Conservation (phyloP, 2,113 vertebrate genomes). For the Thermophis baileyi region DNA sequence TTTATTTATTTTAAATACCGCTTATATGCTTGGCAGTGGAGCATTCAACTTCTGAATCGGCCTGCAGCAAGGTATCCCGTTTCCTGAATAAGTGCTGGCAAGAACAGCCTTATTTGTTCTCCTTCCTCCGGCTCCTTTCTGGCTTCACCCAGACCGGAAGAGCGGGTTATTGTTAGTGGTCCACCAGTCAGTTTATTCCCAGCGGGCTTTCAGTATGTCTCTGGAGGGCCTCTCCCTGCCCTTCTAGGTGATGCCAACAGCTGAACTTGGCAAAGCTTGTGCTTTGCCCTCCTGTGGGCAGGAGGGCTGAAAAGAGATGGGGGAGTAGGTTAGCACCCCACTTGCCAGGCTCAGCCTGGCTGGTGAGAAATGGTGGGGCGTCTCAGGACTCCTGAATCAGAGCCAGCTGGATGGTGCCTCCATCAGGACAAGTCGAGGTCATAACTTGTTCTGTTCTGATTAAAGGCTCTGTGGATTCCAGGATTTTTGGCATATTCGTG, state of each 20-base stretch:
- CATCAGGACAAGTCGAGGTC: not conserved
- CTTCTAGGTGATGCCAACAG: not conserved
- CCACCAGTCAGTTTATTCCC: not conserved
- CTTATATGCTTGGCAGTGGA: not conserved
- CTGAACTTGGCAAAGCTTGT: not conserved
- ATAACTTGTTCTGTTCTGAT: not conserved
- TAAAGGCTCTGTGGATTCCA: not conserved
- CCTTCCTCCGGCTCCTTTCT: not conserved
- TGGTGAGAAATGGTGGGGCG: not conserved
- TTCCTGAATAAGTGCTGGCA: not conserved
- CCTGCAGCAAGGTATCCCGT: not conserved
- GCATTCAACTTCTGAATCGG: not conserved
- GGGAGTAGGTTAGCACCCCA: not conserved
- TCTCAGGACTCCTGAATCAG: not conserved
- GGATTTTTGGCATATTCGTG: not conserved
- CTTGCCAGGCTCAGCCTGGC: not conserved
- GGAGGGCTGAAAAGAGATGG: not conserved
- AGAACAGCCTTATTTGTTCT: no score
- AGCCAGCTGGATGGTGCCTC: not conserved
- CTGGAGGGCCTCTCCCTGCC: not conserved
- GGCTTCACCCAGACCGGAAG: not conserved
- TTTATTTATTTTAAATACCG: not conserved
- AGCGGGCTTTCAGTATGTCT: not conserved
- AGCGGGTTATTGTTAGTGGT: not conserved
- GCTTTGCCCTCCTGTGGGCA: not conserved